These are phyloP conservation scores for Stegophylla sp. DNA, from an alignment of 2,888 invertebrate species.

Conservation along the genomic window DNA sequence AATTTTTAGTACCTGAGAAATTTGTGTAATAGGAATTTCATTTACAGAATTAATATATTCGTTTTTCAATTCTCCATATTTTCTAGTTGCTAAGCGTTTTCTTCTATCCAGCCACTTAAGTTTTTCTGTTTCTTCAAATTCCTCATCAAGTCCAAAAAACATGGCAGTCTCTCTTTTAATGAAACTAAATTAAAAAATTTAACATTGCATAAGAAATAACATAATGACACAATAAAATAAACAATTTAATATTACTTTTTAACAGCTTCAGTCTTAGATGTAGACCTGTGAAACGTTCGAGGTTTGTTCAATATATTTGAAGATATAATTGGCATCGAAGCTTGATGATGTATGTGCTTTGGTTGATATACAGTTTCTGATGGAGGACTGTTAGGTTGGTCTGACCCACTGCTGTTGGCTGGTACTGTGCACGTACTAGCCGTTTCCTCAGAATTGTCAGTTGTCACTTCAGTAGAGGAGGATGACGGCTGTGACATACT, in stretches of 20 bases:
- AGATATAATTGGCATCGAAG: conserved; percentile 63
- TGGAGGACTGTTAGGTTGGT: conserved; percentile 51
- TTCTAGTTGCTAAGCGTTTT: conserved; percentile 78
- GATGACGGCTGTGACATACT: conserved; percentile 45
- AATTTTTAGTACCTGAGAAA: conserved; percentile 34
- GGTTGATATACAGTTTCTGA: conserved; percentile 47
- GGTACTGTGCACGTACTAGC: conserved; percentile 57
- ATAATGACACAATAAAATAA: background rate
- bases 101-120: conserved; percentile 82
- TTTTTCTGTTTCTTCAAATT: conserved; percentile 76
- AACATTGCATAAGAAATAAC: background rate
- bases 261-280: conserved; percentile 67
- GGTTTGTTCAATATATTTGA: conserved; percentile 59
- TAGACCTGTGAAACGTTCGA: conserved; percentile 64
- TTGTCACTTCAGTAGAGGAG: conserved; percentile 49
- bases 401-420: conserved; percentile 49
- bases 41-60: conserved; percentile 65
- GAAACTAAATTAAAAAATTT: conserved; percentile 10
- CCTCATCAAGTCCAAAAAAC: conserved; percentile 84
- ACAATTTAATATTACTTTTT: conserved; percentile 65
- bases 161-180: conserved; percentile 78
- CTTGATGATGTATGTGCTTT: conserved; percentile 63
- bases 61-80: conserved; percentile 68
- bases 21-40: conserved; percentile 55
- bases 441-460: conserved; percentile 52